Evolutionary conservation across 2,888 invertebrate species (phyloP), one percentile per base, ranked within the genome.

Genomic region (Drosophila cracens): DNA sequence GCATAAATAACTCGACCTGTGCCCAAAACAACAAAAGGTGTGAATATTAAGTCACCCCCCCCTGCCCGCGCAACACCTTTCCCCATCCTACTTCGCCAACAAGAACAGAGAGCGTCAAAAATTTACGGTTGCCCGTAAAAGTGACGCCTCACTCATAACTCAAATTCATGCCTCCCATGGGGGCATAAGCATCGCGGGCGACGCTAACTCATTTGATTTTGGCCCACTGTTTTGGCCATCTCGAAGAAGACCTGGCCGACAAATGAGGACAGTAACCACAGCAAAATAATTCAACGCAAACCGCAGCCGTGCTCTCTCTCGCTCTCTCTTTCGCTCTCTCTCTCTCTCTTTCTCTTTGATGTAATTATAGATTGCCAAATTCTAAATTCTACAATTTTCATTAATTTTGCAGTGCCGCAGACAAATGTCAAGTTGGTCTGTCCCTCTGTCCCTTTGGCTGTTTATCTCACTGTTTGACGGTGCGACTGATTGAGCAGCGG

Each of bases 361-460:
- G 86, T 89, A 91, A 91, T 91, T 91, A 91, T 82, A 91, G 91
- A 91, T 91, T 91, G 86, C 81, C 78, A 79, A 87, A 83, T 87
- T 79, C 85, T 83, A 89, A 83, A 87, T 46, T 46, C 16, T 46
- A 46, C 2, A 87, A 83, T 90, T 90, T 85, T 87, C 91, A 91
- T 91, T 91, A 90, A 90, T 91, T 89, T 85, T 87, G 80, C 56
- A 71, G 76, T 73, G 63, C 46, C 11, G 65, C 79, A 72, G 65
- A 76, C 77, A 78, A 86, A 82, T 75, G 72, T 71, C 63, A 51
- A 34, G n/a, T 43, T 52, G 29, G 51, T 21, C 59, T 57, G 62
- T 25, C 76, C 51, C 21, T 38, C 18, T 49, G 2, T 29, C 33
- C 40, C 16, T 25, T 2, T 8, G 59, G 59, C 49, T 57, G 18